Evolutionary conservation across 2,113 vertebrate species (phyloP), one percentile per base, ranked within the genome.

Genomic region (Hiodon tergisus): DNA sequence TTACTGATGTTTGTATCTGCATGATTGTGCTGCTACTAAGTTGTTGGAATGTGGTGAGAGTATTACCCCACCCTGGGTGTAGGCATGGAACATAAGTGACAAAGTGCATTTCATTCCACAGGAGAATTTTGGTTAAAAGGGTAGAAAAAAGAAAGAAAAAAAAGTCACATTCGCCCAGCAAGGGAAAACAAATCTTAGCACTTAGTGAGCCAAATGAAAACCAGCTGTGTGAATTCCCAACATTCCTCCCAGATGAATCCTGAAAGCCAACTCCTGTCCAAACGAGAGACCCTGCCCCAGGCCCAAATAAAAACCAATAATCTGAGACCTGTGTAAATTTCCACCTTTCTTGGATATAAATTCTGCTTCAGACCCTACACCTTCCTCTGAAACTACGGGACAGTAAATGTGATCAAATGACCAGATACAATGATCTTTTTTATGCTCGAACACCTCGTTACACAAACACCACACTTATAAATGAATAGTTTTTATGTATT

Each of bases 201-300:
- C 10, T 57, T 4, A 8, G 55, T 10, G 48, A 46, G 63, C 57
- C 16, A 71, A 67, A 75, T 75, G 54, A 31, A 77, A 16, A 58
- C 57, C 54, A 70, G 72, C 75, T 75, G 81, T 52, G 7, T n/a
- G n/a, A 61, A 80, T 81, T 80, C 75, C 80, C 51, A 17, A 72
- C 75, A 80, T 80, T 67, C 70, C 60, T 60, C 54, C 58, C 4
- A 48, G 61, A 63, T 65, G 72, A 73, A 50, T 52, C 54, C 47
- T 75, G 54, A 79, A 81, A 76, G 70, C n/a, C 48, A 2, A 10
- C 78, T 69, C 75, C 63, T 61, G 75, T 74, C 67, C 6, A 75
- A 61, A 76, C 6, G 54, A 16, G 54, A 60, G 31, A 46, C 47
- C 67, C 66, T 17, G 13, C 46, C 48, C 51, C 31, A 14, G 58